These are phyloP conservation scores for Helicoverpa zea DNA, from an alignment of 1,140 invertebrate species.

Conservation along the genomic window DNA sequence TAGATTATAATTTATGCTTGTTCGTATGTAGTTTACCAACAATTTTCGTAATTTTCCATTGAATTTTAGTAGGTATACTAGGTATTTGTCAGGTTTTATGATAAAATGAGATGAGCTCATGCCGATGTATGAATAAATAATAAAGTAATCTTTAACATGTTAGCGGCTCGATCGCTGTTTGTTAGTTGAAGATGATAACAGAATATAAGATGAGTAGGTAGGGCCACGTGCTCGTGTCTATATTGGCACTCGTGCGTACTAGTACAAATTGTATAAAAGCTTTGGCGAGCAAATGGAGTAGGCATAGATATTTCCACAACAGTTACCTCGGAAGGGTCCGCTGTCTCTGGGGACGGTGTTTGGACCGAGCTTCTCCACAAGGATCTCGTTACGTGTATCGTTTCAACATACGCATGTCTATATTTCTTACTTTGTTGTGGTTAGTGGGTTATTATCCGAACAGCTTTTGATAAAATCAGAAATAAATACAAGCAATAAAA, in stretches of 20 bases:
- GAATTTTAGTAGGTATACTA: background rate
- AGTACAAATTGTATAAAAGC: conserved; percentile 55
- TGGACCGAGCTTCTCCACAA: conserved; percentile 42
- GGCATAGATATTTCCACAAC: conserved; percentile 56
- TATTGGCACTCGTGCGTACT: conserved; percentile 26
- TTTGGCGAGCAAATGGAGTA: conserved; percentile 61
- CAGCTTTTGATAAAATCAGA: conserved; percentile 8
- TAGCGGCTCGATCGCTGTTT: conserved; percentile 1
- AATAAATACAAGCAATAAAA: background rate
- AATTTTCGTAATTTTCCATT: background rate
- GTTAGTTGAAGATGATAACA: conserved; percentile 10
- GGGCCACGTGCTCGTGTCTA: background rate
- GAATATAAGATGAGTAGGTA: conserved; percentile 36
- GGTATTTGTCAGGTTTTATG: background rate
- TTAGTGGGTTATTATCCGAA: background rate
- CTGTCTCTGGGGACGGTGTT: conserved; percentile 55
- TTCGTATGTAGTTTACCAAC: background rate
- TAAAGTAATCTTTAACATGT: conserved; percentile 41
- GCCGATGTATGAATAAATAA: conserved; percentile 50
- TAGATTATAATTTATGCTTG: background rate
- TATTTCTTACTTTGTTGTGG: conserved; percentile 22
- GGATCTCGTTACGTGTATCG: conserved; percentile 37
- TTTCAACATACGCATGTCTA: conserved; percentile 3
- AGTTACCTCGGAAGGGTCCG: conserved; percentile 56
- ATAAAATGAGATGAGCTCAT: background rate